A percentile compares a stretch with the other conserved stretches of the same genome.
Conservation (phyloP, 2,113 vertebrate species). For the Smithornis capensis region DNA sequence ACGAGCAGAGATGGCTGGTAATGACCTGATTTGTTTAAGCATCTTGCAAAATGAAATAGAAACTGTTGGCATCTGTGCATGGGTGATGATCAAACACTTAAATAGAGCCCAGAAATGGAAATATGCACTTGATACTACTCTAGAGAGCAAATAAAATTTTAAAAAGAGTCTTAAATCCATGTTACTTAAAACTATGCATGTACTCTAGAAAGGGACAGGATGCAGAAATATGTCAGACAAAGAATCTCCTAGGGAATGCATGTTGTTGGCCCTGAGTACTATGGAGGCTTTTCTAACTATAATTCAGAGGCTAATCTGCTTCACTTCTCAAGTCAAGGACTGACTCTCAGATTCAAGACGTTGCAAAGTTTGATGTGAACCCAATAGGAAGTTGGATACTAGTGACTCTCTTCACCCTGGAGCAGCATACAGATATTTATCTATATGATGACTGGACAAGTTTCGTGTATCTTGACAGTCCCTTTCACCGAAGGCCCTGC, state of each 20-base stretch:
- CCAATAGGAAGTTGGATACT: background rate
- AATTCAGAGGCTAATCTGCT: background rate
- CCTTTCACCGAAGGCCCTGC: background rate
- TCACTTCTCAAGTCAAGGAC: background rate
- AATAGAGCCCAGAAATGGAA: background rate
- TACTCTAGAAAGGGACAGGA: background rate
- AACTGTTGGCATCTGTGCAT: background rate
- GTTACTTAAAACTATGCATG: background rate
- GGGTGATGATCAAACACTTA: background rate
- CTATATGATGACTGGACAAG: background rate
- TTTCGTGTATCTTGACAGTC: background rate
- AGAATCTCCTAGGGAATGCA: background rate
- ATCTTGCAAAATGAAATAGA: constrained; percentile 11
- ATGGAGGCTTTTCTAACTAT: background rate
- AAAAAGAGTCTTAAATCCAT: background rate
- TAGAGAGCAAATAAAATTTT: background rate
- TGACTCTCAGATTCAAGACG: background rate
- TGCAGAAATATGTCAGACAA: background rate
- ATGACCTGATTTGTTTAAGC: background rate
- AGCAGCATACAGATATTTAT: background rate
- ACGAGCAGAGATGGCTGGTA: background rate
- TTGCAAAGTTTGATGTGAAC: background rate
- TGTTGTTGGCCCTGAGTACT: background rate
- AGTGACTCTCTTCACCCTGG: background rate
- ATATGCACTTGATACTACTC: background rate